Conservation (phyloP, 2,888 invertebrate species). For the Acrobasis suavella region DNA sequence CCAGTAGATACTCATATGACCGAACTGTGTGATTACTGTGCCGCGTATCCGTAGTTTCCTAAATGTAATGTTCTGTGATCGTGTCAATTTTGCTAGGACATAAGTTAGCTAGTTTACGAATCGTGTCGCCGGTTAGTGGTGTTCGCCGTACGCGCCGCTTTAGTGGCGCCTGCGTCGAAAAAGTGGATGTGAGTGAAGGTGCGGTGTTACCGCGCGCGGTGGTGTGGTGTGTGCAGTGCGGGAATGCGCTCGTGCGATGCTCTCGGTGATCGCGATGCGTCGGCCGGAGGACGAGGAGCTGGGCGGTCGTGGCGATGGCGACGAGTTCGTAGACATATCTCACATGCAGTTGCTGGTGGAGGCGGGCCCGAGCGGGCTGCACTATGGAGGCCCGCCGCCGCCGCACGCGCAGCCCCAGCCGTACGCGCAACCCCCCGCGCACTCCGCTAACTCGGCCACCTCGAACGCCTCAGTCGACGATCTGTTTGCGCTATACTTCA, state of each 20-base stretch:
- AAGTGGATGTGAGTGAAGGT: conserved; percentile 49
- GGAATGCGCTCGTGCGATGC: conserved; percentile 80
- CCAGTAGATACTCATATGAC: conserved; percentile 66
- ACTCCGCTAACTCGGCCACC: conserved; percentile 64
- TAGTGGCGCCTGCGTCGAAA: conserved; percentile 33
- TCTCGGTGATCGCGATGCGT: conserved; percentile 88
- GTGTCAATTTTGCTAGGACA: conserved; percentile 67
- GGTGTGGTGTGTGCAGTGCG: conserved; percentile 64
- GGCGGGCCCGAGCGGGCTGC: conserved; percentile 78
- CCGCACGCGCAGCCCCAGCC: conserved; percentile 75
- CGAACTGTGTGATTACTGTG: conserved; percentile 58
- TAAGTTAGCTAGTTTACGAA: conserved; percentile 53
- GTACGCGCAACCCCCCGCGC: conserved; percentile 57
- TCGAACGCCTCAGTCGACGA: conserved; percentile 87
- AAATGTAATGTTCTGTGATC: conserved; percentile 76
- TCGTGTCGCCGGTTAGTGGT: conserved; percentile 27
- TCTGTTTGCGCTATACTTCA: conserved; percentile 88
- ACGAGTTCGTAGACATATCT: conserved; percentile 92
- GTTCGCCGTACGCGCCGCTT: conserved; percentile 45
- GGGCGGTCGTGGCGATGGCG: conserved; percentile 78
- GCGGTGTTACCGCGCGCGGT: conserved; percentile 48
- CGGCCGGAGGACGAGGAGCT: conserved; percentile 87
- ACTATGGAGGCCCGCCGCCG: conserved; percentile 74
- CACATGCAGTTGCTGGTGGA: conserved; percentile 90
- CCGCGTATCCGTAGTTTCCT: conserved; percentile 56